Evolutionary conservation across 2,888 invertebrate species (phyloP), one percentile per base, ranked within the genome.

Genomic region (Gymnosoma rotundatum): DNA sequence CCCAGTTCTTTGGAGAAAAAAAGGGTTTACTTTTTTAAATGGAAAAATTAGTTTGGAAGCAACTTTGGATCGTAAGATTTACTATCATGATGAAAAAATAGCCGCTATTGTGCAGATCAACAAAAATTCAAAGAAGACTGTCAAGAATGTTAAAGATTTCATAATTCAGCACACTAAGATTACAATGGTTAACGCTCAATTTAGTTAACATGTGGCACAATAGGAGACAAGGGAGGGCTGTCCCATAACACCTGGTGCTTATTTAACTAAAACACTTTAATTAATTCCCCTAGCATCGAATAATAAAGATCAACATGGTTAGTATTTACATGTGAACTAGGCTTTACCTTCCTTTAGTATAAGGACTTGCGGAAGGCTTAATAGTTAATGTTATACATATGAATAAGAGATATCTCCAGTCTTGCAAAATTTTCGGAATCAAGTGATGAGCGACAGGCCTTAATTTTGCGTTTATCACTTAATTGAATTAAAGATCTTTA

Each of bases 151-250:
- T 90, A 97, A 97, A 92, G 94, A 96, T 87, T 96, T 95, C 93
- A 95, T 96, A 6, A 95, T 97, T 20, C 98, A 98, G 92, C 97
- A 97, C 91, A 97, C 91, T 36, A 92, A 92, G 87, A 92, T 98
- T 70, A 98, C 97, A 58, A 97, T 98, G 97, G 96, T 98, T 84
- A 98, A 97, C 92, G 95, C 96, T 81, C 97, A 98, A 91, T 97
- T 97, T 93, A 97, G 96, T 88, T 96, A 97, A 88, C 96, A 97
- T 90, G 97, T 98, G 36, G 97, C 97, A 32, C 96, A 96, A 83
- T 92, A 98, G 92, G 97, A 98, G 91, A 97, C 97, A 78, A 95
- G 97, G 78, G 98, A 98, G 92, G 98, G 98, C n/a, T 98, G 98
- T 90, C 98, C 98, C 8, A 95, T 98, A 66, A 97, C 97, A 78